Evolutionary conservation across 2,113 vertebrate genomes (phyloP).

Genomic region (Bubo bubo): DNA sequence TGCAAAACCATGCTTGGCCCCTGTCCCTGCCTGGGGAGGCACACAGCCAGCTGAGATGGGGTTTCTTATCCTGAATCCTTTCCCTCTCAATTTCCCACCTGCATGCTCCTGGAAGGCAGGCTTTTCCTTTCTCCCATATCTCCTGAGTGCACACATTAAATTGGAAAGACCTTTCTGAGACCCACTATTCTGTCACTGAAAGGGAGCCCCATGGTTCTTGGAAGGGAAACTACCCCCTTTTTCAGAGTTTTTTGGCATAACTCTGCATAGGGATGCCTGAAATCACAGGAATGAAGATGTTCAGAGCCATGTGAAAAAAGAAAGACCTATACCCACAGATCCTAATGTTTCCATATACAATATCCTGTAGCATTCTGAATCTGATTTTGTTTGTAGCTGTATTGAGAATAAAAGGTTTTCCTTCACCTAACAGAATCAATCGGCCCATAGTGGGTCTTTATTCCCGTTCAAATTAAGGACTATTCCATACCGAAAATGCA

Average conservation of each 20-base stretch:
- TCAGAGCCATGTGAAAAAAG: not conserved
- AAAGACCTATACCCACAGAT: not conserved
- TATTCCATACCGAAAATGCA: slow-evolving; percentile 49
- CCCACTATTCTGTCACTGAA: not conserved
- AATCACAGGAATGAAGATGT: not conserved
- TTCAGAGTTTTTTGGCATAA: not conserved
- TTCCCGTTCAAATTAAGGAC: slow-evolving; percentile 62
- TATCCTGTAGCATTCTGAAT: not conserved
- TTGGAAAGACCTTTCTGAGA: slow-evolving; percentile 34
- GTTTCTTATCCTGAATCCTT: not conserved
- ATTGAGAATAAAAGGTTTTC: slow-evolving; percentile 25
- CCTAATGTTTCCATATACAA: not conserved
- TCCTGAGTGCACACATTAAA: not conserved
- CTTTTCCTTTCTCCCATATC: not conserved
- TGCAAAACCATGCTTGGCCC: not conserved
- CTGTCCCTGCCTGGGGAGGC: not conserved
- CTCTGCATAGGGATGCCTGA: not conserved
- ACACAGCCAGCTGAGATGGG: not conserved
- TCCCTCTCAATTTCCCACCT: not conserved
- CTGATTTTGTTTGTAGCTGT: not conserved
- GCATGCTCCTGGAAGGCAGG: not conserved
- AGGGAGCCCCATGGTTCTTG: not conserved
- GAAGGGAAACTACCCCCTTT: not conserved
- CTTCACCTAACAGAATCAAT: slow-evolving; percentile 47
- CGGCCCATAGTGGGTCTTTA: slow-evolving; percentile 41